Base-by-base conservation (phyloP, 2,888 invertebrate genomes). In the Leptopterna dolabrata region DNA sequence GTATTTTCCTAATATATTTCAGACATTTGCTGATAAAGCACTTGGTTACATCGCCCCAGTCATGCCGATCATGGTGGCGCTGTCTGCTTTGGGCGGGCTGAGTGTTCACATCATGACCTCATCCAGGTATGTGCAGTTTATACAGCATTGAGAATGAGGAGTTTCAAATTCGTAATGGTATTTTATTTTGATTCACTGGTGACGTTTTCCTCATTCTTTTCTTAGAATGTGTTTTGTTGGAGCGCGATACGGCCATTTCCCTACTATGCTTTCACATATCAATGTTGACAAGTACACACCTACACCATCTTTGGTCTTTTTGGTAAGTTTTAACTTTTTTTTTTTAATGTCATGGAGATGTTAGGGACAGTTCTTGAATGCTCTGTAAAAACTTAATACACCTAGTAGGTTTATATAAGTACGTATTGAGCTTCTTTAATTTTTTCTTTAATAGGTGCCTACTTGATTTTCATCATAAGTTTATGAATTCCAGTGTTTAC, bases 41-140 rank as follows among this genome's bases (percentile, higher is more conserved):
- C 93, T 98, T 88, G 96, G 97, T 7, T 92, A 93, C 89, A 93
- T 96, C 90, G 93, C 95, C 11, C 96, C 96, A 94, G 94, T 95
- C 19, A 97, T 99, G 94, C 98, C 98, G 0, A 92, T 97, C 6
- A 95, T 98, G 93, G 98, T 99, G 0, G 98, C 98, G 0, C 94
- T 97, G 87, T 98, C 98, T 0, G 96, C 97, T 0, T 95, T 98
- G 91, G 98, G 98, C 87, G 98, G 98, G 0, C 93, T 99, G 3
- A 97, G 97, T 88, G 98, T 98, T 85, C 98, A 98, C 91, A 97
- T 99, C 81, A 98, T 99, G 96, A 96, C 98, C 27, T 97, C 97
- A 11, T 97, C 98, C 1, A 94, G 94, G 94, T 94, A 90, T 36
- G 27, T 24, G 27, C 16, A 2, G 4, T 36, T 36, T 36, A 36